Evolutionary conservation across 2,113 vertebrate genomes (phyloP).

Genomic region (Herpetotheres cachinnans): DNA sequence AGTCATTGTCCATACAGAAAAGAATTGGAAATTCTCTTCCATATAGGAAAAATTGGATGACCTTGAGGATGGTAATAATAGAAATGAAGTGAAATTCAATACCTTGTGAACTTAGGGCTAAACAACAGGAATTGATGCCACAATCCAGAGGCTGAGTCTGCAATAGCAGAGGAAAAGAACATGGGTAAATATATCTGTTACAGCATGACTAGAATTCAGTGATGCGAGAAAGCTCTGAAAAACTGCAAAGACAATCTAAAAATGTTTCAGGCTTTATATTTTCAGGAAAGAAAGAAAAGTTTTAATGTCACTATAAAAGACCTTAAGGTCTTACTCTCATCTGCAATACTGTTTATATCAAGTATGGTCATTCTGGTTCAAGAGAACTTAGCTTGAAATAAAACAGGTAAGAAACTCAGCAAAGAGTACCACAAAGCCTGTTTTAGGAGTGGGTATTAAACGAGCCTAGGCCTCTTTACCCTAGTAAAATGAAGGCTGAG

Average conservation of each 20-base stretch:
- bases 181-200: not conserved
- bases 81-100: conserved; percentile 35
- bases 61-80: not conserved
- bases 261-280: not conserved
- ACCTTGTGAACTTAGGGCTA: not conserved
- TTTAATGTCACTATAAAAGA: not conserved
- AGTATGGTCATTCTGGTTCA: not conserved
- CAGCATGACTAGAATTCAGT: not conserved
- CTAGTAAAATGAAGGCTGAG: not conserved
- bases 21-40: conserved; percentile 1
- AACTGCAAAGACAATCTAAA: not conserved
- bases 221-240: not conserved
- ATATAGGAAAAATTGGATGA: not conserved
- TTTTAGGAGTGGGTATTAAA: not conserved
- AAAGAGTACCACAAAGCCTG: not conserved
- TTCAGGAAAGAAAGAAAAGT: not conserved
- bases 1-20: not conserved
- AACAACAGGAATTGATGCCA: conserved; percentile 1
- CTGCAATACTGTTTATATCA: not conserved
- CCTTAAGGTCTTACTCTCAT: not conserved
- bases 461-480: not conserved
- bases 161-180: conserved; percentile 4
- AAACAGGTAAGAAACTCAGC: not conserved
- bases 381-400: not conserved
- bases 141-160: not conserved